Base-by-base conservation (phyloP, 2,888 invertebrate species). In the Heliconius hortense region DNA sequence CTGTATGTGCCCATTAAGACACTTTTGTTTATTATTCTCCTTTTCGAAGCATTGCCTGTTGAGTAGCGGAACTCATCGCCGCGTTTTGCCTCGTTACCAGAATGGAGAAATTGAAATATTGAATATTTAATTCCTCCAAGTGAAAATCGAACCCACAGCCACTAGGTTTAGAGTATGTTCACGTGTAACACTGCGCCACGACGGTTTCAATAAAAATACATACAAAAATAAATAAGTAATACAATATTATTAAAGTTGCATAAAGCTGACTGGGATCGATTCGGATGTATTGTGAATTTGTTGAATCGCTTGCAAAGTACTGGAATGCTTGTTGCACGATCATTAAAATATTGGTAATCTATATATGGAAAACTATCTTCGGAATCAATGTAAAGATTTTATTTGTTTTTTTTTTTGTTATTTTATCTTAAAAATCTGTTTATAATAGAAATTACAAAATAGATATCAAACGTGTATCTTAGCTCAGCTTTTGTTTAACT, bases 251-350 rank as follows among this genome's bases (percentile, higher is more conserved):
- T 63, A 18, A 28, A 35, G 31, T 24, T 63, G 62, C 26, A 63
- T 31, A 24, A 13, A 67, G 60, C 21, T 18, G 26, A 53, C 39
- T 74, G 74, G 62, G 62, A 68, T 28, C 31, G 62, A 69, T 62
- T 76, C 76, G 68, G 76, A 77, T 35, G 18, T 15, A 68, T 74
- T 10, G 63, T n/a, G 63, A 63, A 11, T 74, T 39, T 67, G 71
- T 73, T 75, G 67, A 59, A 35, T 8, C 8, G 18, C 31, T 70
- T 69, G 28, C 10, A 69, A 56, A n/a, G 31, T 31, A n/a, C 31
- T 69, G 21, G 2, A 48, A 24, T 59, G n/a, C 8, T 31, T 31
- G 31, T 31, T 31, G 31, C 31, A 31, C 31, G 31, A 31, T 31
- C 31, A 31, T 31, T 31, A 31, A 31, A 31, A 31, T 31, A 31